These are phyloP conservation scores for Crocuta crocuta DNA, from an alignment of 2,113 vertebrate genomes.

Conservation along the genomic window DNA sequence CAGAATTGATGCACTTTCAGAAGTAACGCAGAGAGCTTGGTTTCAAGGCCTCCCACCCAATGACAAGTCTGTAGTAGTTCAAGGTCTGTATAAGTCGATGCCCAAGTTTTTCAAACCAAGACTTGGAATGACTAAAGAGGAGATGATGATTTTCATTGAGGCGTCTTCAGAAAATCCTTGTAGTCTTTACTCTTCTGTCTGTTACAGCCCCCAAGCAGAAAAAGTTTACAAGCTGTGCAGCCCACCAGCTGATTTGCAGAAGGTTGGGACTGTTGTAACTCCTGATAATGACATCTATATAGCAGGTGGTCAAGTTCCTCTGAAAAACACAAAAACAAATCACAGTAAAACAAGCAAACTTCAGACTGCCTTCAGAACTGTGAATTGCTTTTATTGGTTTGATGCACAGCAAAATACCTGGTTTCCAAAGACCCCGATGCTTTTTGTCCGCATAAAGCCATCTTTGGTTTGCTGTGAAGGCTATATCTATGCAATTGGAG, in stretches of 20 bases:
- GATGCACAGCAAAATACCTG: constrained; percentile 98
- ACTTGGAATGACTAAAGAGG: constrained; percentile 99
- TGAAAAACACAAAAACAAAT: constrained; percentile 93
- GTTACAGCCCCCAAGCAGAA: constrained; percentile 98
- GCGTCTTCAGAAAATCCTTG: constrained; percentile 92
- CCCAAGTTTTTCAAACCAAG: constrained; percentile 99
- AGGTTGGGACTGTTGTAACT: constrained; percentile 96
- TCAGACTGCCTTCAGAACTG: constrained; percentile 94
- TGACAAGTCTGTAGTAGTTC: constrained; percentile 98
- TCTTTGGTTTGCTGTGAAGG: constrained; percentile 97
- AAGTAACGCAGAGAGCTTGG: constrained; percentile 99
- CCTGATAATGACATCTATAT: constrained; percentile 98
- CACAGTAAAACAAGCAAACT: constrained; percentile 93
- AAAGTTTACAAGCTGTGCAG: constrained; percentile 98
- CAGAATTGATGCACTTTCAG: constrained; percentile 97
- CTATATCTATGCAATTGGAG: constrained; percentile 97
- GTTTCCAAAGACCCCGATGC: constrained; percentile 97
- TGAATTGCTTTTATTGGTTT: constrained; percentile 98
- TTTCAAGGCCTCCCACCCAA: constrained; percentile 98
- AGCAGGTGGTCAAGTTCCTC: constrained; percentile 95
- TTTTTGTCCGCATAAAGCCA: constrained; percentile 94
- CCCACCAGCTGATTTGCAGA: constrained; percentile 96
- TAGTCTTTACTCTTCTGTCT: constrained; percentile 92
- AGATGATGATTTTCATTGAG: constrained; percentile 99
- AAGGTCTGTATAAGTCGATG: constrained; percentile 99